Conservation (phyloP, 2,797 vertebrate species). For the Champsocephalus esox region DNA sequence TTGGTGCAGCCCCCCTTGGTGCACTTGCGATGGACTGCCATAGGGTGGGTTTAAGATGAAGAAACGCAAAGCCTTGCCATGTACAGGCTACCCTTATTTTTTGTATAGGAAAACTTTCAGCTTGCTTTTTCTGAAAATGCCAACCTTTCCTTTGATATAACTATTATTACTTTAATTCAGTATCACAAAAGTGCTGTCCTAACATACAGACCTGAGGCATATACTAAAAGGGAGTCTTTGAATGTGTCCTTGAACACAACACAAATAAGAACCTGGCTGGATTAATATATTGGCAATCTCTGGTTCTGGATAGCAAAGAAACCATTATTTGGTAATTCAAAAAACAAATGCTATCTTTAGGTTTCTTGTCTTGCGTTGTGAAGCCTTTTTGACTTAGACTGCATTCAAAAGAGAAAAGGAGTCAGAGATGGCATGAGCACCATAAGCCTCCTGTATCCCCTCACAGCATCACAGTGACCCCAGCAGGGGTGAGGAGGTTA, state of each 20-base stretch:
- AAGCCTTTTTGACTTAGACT: neutral
- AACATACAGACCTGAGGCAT: no score
- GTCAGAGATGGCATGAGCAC: slow-evolving; percentile 7
- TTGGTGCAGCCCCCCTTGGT: no score
- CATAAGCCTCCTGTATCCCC: slow-evolving; percentile 7
- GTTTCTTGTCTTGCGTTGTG: neutral
- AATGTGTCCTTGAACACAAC: no score
- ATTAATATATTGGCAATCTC: neutral
- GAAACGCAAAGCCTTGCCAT: no score
- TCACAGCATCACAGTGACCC: slow-evolving; percentile 1
- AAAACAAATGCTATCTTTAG: neutral
- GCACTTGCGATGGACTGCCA: no score
- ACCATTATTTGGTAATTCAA: neutral
- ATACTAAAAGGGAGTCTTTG: no score
- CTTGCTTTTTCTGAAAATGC: neutral
- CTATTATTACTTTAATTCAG: neutral
- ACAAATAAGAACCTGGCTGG: no score
- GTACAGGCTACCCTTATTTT: no score
- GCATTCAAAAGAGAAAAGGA: neutral
- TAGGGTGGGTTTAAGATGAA: no score
- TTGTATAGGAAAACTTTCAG: no score
- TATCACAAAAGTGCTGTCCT: no score
- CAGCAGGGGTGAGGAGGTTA: slow-evolving; percentile 45
- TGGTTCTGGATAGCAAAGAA: neutral
- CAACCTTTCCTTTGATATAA: neutral